A percentile compares a stretch with the other conserved stretches of the same genome.
Conservation (phyloP, 2,113 vertebrate genomes). For the Sigmodon hispidus region DNA sequence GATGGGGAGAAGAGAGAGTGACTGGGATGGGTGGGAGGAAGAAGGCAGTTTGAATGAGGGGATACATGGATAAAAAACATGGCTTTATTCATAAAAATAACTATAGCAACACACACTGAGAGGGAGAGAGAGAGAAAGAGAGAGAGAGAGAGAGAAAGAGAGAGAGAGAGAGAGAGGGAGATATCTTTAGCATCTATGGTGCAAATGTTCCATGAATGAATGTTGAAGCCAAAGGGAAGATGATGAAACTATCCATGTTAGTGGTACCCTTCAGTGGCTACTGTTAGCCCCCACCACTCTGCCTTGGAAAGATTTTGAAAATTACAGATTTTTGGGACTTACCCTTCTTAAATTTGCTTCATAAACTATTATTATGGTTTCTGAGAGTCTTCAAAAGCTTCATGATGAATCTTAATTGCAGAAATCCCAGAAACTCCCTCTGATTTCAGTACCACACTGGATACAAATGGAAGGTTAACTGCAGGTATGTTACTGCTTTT, state of each 20-base stretch:
- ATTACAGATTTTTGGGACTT: background rate
- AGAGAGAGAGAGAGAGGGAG: too few relatives aligned
- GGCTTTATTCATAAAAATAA: too few relatives aligned
- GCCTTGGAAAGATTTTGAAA: background rate
- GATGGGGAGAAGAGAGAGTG: too few relatives aligned
- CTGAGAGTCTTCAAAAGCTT: background rate
- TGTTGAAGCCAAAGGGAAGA: background rate
- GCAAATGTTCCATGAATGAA: background rate
- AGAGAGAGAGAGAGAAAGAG: too few relatives aligned
- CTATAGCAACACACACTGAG: too few relatives aligned
- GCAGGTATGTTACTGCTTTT: background rate
- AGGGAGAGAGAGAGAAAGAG: too few relatives aligned
- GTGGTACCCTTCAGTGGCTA: background rate
- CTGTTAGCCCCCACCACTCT: background rate
- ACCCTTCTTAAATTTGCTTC: background rate
- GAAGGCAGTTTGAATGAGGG: too few relatives aligned
- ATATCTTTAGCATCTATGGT: background rate
- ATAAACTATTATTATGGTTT: background rate
- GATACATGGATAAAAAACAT: too few relatives aligned
- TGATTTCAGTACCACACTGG: background rate
- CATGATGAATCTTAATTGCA: background rate
- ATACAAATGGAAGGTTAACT: background rate
- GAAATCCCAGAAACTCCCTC: rapidly evolving
- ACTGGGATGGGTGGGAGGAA: too few relatives aligned
- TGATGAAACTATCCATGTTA: background rate